Conservation (phyloP, 2,113 vertebrate species). For the Vimba vimba region DNA sequence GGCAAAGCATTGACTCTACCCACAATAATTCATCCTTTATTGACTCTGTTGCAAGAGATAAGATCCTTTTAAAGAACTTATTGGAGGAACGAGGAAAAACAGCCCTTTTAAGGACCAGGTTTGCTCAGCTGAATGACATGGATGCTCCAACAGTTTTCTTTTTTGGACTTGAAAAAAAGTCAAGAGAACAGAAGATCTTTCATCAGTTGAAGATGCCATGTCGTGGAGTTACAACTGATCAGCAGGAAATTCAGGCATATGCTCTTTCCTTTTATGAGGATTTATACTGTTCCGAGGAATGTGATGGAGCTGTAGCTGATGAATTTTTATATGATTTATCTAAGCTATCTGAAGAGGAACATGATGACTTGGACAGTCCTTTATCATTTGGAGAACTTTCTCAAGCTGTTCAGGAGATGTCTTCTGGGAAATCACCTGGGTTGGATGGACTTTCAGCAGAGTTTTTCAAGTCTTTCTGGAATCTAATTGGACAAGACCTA, state of each 20-base stretch:
- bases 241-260: background rate
- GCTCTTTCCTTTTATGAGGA: background rate
- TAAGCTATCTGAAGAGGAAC: background rate
- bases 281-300: background rate
- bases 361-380: background rate
- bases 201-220: background rate
- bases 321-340: background rate
- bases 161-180: background rate
- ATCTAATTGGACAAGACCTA: background rate
- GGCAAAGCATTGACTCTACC: background rate
- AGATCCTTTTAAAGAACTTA: background rate
- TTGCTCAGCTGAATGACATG: background rate
- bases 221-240: background rate
- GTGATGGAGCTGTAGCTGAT: background rate
- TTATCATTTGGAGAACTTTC: background rate
- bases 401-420: background rate
- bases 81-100: background rate
- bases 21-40: no score
- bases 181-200: background rate
- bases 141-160: background rate
- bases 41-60: background rate
- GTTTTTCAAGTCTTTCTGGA: background rate
- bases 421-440: background rate
- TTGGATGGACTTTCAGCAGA: background rate
- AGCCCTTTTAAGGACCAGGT: background rate